A percentile compares a stretch with the other conserved stretches of the same genome.
Conservation (phyloP, 2,888 invertebrate genomes). For the Orthonychiurus folsomi region DNA sequence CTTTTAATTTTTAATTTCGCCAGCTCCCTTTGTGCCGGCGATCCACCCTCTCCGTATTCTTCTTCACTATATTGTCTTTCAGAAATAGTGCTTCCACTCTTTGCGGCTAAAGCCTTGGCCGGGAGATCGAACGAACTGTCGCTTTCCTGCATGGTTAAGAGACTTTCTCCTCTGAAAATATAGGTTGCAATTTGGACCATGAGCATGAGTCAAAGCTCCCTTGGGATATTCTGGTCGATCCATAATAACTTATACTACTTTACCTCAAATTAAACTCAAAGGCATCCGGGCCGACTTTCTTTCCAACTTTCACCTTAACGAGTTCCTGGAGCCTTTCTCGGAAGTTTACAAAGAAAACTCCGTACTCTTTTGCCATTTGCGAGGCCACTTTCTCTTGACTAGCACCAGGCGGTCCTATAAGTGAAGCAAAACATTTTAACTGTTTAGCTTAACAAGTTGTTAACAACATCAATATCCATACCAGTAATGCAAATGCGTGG, state of each 20-base stretch:
- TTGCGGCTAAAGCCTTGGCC: too few species aligned
- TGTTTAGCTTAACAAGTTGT: neutral
- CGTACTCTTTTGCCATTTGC: slow-evolving; percentile 21
- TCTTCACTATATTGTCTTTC: too few species aligned
- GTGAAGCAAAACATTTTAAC: neutral
- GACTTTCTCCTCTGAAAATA: too few species aligned
- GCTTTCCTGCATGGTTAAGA: too few species aligned
- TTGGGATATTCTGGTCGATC: too few species aligned
- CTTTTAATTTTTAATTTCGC: slow-evolving; percentile 11
- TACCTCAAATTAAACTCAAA: neutral
- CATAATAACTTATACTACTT: too few species aligned
- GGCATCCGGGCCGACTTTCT: slow-evolving; percentile 23
- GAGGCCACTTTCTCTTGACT: slow-evolving; percentile 28
- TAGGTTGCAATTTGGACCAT: too few species aligned
- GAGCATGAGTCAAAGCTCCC: too few species aligned
- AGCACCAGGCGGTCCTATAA: slow-evolving; percentile 26
- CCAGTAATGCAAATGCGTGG: slow-evolving; percentile 35
- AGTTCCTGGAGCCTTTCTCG: slow-evolving; percentile 33
- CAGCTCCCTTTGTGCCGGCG: too few species aligned
- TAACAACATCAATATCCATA: neutral
- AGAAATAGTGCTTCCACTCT: too few species aligned
- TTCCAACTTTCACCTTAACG: slow-evolving; percentile 23
- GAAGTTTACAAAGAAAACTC: slow-evolving; percentile 30
- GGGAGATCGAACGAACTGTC: too few species aligned
- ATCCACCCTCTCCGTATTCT: too few species aligned